Percentiles rank a stretch among this genome's conserved stretches.
Conservation (phyloP, 2,113 vertebrate species). For the Cyphomyrus discorhynchus region DNA sequence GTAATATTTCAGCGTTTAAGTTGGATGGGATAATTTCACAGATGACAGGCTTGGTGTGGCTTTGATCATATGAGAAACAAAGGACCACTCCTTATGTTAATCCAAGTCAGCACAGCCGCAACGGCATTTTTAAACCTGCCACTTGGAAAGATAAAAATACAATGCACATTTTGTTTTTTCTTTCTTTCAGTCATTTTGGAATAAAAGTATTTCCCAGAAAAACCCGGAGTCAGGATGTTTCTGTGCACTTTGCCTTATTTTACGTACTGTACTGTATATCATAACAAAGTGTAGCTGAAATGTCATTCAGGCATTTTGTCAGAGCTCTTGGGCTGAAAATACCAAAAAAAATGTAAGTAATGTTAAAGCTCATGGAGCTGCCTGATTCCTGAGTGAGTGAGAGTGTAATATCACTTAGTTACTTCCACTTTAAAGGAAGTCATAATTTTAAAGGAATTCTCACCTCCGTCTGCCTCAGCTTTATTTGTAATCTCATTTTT, state of each 20-base stretch:
- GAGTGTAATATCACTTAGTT: background rate
- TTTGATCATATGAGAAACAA: background rate
- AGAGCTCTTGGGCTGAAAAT: background rate
- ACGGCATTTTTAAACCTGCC: background rate
- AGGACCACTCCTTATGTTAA: background rate
- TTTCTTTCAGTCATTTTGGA: background rate
- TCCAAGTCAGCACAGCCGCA: background rate
- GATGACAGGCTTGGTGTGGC: background rate
- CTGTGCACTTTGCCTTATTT: background rate
- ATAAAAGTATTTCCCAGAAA: background rate
- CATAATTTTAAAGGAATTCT: background rate
- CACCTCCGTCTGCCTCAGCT: background rate
- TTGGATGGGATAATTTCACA: slow-evolving; percentile 5
- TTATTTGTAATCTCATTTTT: background rate
- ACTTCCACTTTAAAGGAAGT: background rate
- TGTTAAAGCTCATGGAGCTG: background rate
- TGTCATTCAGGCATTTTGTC: background rate
- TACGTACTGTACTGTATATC: background rate
- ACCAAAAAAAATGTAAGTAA: background rate
- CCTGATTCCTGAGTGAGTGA: background rate
- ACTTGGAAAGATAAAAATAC: background rate
- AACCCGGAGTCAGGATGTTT: too few species aligned
- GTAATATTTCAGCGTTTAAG: background rate
- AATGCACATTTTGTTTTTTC: background rate
- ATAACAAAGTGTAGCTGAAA: background rate